Conservation (phyloP, 2,888 invertebrate species). For the Archaeoteleia sp. region DNA sequence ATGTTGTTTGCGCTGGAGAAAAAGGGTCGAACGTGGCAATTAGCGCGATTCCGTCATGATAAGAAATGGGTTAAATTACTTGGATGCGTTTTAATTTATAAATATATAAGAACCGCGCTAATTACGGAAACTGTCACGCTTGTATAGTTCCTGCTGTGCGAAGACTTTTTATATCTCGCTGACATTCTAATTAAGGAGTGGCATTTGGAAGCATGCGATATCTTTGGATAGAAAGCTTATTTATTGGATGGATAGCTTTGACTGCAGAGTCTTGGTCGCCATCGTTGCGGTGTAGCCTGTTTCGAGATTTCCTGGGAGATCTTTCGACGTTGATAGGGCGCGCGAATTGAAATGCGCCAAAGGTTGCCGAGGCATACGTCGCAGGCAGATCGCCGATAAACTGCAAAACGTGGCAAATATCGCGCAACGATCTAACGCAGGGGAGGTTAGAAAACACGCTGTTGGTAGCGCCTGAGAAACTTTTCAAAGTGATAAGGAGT, state of each 20-base stretch:
- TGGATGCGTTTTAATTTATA: slow-evolving; percentile 6
- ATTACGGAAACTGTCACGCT: too few species aligned
- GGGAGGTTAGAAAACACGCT: slow-evolving; percentile 5
- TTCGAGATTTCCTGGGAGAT: slow-evolving; percentile 30
- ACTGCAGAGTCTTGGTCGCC: too few species aligned
- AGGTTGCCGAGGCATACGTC: slow-evolving; percentile 24
- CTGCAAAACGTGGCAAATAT: slow-evolving; percentile 8
- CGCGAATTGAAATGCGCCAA: slow-evolving; percentile 38
- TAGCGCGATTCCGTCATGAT: slow-evolving; percentile 9
- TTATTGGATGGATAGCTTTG: slow-evolving; percentile 2
- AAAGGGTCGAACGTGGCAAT: slow-evolving; percentile 11
- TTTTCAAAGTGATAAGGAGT: background rate
- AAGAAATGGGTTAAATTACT: slow-evolving; percentile 6
- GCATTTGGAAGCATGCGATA: background rate
- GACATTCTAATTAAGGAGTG: slow-evolving; percentile 21
- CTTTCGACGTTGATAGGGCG: slow-evolving; percentile 16
- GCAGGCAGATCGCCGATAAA: slow-evolving; percentile 29
- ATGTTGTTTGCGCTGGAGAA: slow-evolving; percentile 4
- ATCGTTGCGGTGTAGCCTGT: background rate
- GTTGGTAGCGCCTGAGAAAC: background rate
- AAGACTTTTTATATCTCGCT: too few species aligned
- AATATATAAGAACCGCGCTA: too few species aligned
- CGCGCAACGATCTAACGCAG: slow-evolving; percentile 3
- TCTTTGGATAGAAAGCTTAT: slow-evolving; percentile 16
- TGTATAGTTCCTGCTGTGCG: too few species aligned